phyloP scores from a whole-genome alignment of 1,140 invertebrate species.

The Ephestia elutella region DNA sequence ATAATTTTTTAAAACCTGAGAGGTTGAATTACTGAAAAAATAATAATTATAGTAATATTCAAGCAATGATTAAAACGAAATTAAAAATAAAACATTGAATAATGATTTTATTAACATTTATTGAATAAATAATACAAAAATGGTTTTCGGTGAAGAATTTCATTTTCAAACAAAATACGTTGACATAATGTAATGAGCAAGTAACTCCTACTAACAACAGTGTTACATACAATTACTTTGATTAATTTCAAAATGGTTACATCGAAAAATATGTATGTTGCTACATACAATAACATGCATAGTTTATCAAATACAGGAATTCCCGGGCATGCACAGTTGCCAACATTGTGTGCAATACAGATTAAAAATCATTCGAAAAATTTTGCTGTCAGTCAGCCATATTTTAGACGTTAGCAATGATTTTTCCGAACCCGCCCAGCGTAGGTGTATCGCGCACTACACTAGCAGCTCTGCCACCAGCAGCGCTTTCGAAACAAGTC shows the following conservation, averaged over 20 bases:
- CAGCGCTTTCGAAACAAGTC: background rate
- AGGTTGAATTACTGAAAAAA: no score
- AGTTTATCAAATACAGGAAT: background rate
- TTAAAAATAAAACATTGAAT: conserved; percentile 23
- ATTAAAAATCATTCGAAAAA: no score
- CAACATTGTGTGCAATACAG: background rate
- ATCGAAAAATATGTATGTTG: conserved; percentile 56
- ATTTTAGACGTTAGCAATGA: no score
- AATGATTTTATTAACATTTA: conserved; percentile 73
- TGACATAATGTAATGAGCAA: conserved; percentile 61
- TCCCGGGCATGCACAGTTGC: conserved; percentile 8
- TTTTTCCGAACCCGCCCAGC: no score
- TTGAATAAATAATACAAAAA: conserved; percentile 74
- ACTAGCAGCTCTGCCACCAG: no score
- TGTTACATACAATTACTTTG: conserved; percentile 26
- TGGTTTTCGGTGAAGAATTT: conserved; percentile 56
- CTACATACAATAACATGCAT: conserved; percentile 32
- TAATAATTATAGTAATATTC: no score
- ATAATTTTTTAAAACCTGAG: no score
- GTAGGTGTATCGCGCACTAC: no score
- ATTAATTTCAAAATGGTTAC: conserved; percentile 48
- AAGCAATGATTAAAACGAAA: background rate
- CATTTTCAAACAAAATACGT: conserved; percentile 49
- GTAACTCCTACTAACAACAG: conserved; percentile 43
- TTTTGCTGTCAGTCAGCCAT: no score